Conservation (phyloP, 2,888 invertebrate genomes). For the Pandemis cinnamomeana region DNA sequence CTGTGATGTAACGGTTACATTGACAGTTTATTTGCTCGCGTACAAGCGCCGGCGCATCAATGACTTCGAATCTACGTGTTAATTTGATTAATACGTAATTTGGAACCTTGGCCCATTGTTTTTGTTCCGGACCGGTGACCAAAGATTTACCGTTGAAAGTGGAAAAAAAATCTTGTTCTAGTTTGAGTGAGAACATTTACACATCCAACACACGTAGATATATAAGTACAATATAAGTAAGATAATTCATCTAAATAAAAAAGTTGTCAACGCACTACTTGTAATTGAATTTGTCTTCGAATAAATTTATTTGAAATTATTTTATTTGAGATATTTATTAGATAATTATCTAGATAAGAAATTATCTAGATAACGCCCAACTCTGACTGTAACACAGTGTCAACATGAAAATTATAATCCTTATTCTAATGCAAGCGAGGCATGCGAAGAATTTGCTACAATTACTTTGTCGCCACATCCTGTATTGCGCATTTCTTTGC, state of each 20-base stretch:
- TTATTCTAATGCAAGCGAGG: slow-evolving; percentile 5
- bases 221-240: no score
- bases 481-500: slow-evolving; percentile 28
- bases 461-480: slow-evolving; percentile 21
- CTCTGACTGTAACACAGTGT: no score
- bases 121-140: neutral
- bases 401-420: no score
- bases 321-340: no score
- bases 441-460: slow-evolving; percentile 10
- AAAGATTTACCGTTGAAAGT: neutral
- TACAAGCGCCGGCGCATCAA: slow-evolving; percentile 24
- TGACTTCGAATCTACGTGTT: slow-evolving; percentile 27
- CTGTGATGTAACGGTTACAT: slow-evolving; percentile 34
- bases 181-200: no score
- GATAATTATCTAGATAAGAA: no score
- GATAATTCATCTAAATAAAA: no score
- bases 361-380: no score
- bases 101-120: slow-evolving; percentile 20
- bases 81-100: slow-evolving; percentile 37
- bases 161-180: neutral
- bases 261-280: no score
- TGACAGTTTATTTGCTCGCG: slow-evolving; percentile 29
- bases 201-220: no score
- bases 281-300: no score
- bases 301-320: no score